Conservation (phyloP, 1,140 invertebrate genomes). For the Himalopsyche phryganea region DNA sequence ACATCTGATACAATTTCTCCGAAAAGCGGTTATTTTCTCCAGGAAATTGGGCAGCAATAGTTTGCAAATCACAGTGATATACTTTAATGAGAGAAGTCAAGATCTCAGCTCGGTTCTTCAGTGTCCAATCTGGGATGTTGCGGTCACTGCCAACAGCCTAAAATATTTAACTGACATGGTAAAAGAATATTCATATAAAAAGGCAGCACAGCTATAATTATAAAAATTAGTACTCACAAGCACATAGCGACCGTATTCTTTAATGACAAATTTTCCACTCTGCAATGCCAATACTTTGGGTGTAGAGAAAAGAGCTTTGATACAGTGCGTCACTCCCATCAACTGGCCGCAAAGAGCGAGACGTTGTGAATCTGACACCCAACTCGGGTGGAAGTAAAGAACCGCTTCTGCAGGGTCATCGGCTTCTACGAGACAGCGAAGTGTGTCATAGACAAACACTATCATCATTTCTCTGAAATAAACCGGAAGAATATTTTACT, state of each 20-base stretch:
- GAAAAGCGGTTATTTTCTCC: slow-evolving; percentile 61
- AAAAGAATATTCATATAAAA: too few relatives aligned
- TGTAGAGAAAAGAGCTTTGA: slow-evolving; percentile 67
- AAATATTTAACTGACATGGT: too few relatives aligned
- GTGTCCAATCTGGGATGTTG: slow-evolving; percentile 74
- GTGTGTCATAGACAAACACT: slow-evolving; percentile 82
- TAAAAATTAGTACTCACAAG: slow-evolving; percentile 58
- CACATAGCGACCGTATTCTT: slow-evolving; percentile 73
- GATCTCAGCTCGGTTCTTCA: slow-evolving; percentile 69
- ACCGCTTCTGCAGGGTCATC: slow-evolving; percentile 83
- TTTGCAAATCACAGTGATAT: slow-evolving; percentile 74
- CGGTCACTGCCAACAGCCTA: slow-evolving; percentile 82
- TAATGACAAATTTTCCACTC: slow-evolving; percentile 80
- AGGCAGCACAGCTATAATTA: too few relatives aligned
- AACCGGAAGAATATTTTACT: too few relatives aligned
- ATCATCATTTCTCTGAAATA: slow-evolving; percentile 81
- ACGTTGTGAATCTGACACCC: slow-evolving; percentile 78
- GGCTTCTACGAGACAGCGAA: slow-evolving; percentile 69
- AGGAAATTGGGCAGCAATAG: slow-evolving; percentile 57
- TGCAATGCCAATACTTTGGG: slow-evolving; percentile 71
- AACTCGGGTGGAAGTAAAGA: slow-evolving; percentile 82
- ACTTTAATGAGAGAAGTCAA: slow-evolving; percentile 70
- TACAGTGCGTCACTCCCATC: slow-evolving; percentile 76
- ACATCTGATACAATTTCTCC: slow-evolving; percentile 76
- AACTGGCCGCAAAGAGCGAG: slow-evolving; percentile 76